These are phyloP conservation scores for Scopus umbretta DNA, from an alignment of 2,113 vertebrate genomes.

Conservation along the genomic window DNA sequence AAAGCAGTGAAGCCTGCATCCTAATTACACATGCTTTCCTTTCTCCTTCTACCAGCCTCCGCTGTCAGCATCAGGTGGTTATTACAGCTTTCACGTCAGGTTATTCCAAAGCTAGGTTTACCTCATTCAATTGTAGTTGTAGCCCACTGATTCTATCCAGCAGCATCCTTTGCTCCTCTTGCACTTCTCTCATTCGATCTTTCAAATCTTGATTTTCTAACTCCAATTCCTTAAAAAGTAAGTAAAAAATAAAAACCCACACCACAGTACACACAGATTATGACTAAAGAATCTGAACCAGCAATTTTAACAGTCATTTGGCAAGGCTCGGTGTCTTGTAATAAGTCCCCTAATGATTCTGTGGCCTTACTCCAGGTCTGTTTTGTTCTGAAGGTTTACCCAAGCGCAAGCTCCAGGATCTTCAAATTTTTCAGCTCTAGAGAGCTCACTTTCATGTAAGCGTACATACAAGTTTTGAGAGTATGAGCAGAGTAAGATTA, in stretches of 20 bases:
- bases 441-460: fast-evolving
- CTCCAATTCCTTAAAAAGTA: slow-evolving; percentile 79
- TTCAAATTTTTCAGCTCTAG: background rate
- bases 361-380: background rate
- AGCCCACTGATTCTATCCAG: slow-evolving; percentile 84
- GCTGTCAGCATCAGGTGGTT: fast-evolving
- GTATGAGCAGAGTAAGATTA: background rate
- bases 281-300: background rate
- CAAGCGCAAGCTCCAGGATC: background rate
- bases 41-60: background rate
- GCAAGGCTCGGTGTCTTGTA: too few species aligned
- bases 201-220: slow-evolving; percentile 87
- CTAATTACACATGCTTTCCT: background rate
- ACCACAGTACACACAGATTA: background rate
- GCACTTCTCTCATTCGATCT: slow-evolving; percentile 80
- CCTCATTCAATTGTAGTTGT: slow-evolving; percentile 89
- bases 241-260: background rate
- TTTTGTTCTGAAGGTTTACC: background rate
- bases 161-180: slow-evolving; percentile 86
- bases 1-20: background rate
- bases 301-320: background rate
- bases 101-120: background rate
- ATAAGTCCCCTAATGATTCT: too few species aligned
- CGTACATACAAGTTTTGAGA: background rate
- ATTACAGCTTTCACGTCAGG: background rate